Base-by-base conservation (phyloP, 2,888 invertebrate species). In the Anthrax anthrax region DNA sequence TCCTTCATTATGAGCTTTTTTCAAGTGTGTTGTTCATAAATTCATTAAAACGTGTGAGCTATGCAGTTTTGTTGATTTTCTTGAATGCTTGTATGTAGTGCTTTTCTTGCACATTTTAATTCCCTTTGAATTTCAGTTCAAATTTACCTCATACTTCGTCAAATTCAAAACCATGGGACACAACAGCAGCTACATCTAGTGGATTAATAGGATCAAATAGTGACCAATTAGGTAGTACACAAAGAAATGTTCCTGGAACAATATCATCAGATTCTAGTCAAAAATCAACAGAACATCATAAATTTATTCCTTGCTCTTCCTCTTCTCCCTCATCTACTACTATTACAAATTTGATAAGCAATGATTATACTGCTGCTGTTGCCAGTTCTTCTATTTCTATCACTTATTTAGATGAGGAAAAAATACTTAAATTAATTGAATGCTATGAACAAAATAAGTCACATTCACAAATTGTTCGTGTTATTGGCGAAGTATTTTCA, bases 401-500 rank as follows among this genome's bases (percentile, higher is more conserved):
- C 9, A 32, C 72, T 48, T 75, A 70, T 56, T 69, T 91, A 51
- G 87, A 85, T 42, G 90, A 91, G 67, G 76, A 81, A 51, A 77
- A 77, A 51, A 71, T 92, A 44, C 73, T 77, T 58, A 76, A 80
- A 54, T 74, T 91, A 49, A 80, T 91, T 55, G 79, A 81, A 52
- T 77, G 77, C 56, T 89, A 90, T 61, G 73, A 81, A 58, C 70
- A 75, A 50, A 76, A 74, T 38, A 74, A 80, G 52, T 73, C 76
- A 47, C 85, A 82, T 59, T 77, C 84, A 40, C 75, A 79, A 12
- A 69, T 92, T 39, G 81, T 84, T 51, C 73, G 83, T 47, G 81
- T 83, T 14, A 65, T 92, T 32, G 84, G 84, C 1, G 80, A 83
- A 62, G 82, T 89, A 1, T 92, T 84, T 65, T 75, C 75, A 29